Evolutionary conservation across 2,113 vertebrate genomes (phyloP).

Genomic region (Prochilodus magdalenae): DNA sequence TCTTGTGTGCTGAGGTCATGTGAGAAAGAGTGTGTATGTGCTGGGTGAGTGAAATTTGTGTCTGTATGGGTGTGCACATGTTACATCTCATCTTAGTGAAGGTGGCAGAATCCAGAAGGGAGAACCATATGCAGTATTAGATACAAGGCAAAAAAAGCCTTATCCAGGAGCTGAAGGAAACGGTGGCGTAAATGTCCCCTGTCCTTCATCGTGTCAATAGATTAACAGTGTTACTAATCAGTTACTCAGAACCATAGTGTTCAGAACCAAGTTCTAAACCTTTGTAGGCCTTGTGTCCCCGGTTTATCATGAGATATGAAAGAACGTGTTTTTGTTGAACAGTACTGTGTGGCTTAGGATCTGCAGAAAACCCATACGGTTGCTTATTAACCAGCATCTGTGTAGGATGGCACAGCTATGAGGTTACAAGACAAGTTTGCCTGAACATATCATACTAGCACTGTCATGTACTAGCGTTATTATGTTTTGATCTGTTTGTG

Average conservation of each 20-base stretch:
- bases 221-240: too few relatives aligned
- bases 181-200: background rate
- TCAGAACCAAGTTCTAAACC: too few relatives aligned
- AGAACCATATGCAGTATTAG: too few relatives aligned
- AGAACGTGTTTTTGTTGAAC: background rate
- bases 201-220: background rate
- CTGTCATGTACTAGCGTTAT: background rate
- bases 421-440: background rate
- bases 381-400: background rate
- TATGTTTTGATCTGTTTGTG: background rate
- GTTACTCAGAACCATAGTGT: background rate
- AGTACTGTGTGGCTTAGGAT: background rate
- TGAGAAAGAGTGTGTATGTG: background rate
- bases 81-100: too few relatives aligned
- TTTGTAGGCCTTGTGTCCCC: too few relatives aligned
- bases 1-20: background rate
- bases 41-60: background rate
- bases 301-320: background rate
- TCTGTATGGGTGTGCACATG: background rate
- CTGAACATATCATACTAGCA: background rate
- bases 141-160: background rate
- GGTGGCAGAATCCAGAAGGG: too few relatives aligned
- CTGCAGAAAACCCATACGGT: background rate
- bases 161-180: background rate
- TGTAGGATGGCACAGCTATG: background rate